Percentiles rank a stretch among this genome's conserved stretches.
Evolutionary conservation across 2,113 vertebrate genomes (phyloP).

Genomic region (Aegotheles bennettii): DNA sequence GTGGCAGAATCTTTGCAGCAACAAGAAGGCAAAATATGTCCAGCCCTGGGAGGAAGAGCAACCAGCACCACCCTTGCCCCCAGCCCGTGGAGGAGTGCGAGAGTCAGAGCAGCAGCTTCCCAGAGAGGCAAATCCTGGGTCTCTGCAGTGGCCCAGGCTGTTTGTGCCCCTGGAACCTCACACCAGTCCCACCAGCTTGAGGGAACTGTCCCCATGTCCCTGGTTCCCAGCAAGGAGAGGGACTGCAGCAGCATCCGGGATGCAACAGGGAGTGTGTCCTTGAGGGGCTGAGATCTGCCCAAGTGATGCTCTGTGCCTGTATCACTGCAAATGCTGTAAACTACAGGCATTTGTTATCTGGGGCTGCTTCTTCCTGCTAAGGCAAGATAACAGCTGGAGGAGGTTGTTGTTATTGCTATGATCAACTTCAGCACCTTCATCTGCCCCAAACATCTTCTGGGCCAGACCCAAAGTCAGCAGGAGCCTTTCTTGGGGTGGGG

Average conservation of each 20-base stretch:
- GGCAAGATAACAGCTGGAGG: background rate
- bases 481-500: background rate
- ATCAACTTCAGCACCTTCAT: background rate
- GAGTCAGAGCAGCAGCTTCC: too few relatives aligned
- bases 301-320: background rate
- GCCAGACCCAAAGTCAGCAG: background rate
- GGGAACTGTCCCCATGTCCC: background rate
- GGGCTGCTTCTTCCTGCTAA: background rate
- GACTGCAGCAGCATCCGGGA: background rate
- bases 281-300: background rate
- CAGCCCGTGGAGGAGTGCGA: fast-evolving
- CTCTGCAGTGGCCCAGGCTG: background rate
- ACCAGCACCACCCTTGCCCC: background rate
- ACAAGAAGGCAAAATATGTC: background rate
- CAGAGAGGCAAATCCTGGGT: background rate
- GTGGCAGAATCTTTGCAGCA: background rate
- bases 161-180: background rate
- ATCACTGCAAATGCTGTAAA: background rate
- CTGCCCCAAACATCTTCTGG: background rate
- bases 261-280: fast-evolving
- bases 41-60: background rate
- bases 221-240: fast-evolving
- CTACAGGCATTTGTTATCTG: background rate
- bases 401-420: background rate
- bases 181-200: fast-evolving